Conservation (phyloP, 1,140 invertebrate genomes). For the Drosophila tsacasi region DNA sequence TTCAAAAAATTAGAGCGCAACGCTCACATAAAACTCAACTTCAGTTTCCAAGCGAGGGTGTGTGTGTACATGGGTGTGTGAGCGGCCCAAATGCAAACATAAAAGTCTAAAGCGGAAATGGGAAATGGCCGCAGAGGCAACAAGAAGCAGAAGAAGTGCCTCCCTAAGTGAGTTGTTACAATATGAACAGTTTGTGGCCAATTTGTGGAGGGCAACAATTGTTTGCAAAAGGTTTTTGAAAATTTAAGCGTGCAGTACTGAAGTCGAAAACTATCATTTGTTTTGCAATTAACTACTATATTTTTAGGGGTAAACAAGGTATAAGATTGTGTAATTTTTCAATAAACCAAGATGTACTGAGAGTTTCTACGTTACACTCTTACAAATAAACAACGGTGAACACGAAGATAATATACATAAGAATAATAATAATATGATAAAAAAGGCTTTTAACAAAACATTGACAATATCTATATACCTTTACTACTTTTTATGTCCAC, state of each 20-base stretch:
- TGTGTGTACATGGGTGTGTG: background rate
- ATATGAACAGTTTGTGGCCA: constrained; percentile 69
- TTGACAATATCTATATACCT: background rate
- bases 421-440: too few species aligned
- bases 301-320: background rate
- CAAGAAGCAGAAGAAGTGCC: constrained; percentile 7
- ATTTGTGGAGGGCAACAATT: constrained; percentile 30
- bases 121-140: constrained; percentile 45
- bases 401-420: too few species aligned
- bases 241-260: constrained; percentile 6
- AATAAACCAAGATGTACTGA: too few species aligned
- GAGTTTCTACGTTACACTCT: too few species aligned
- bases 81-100: constrained; percentile 59
- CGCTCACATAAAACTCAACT: constrained; percentile 66
- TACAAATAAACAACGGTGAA: too few species aligned
- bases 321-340: background rate
- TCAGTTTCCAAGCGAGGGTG: constrained; percentile 9
- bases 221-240: constrained; percentile 24
- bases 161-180: constrained; percentile 57
- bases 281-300: background rate
- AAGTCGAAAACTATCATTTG: background rate
- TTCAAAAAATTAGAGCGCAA: constrained; percentile 76
- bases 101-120: constrained; percentile 71
- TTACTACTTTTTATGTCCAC: background rate
- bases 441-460: background rate